Evolutionary conservation across 2,113 vertebrate genomes (phyloP).

Genomic region (Tympanuchus pallidicinctus): DNA sequence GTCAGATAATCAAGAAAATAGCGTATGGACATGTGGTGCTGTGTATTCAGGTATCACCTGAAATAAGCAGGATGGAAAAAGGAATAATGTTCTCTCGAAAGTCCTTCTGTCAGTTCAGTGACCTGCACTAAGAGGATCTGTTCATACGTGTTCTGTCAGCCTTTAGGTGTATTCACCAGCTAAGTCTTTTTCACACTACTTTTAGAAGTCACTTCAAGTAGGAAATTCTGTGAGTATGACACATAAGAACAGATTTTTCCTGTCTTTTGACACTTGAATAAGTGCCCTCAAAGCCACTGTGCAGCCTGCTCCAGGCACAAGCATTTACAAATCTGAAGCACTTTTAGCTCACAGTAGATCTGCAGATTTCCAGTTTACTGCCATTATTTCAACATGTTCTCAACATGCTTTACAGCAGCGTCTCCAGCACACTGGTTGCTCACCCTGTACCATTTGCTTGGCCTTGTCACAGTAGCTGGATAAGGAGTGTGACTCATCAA

Average conservation of each 20-base stretch:
- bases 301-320: neutral
- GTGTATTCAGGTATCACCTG: neutral
- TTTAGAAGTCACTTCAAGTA: neutral
- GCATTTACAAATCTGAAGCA: neutral
- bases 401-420: neutral
- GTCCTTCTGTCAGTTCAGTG: neutral
- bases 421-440: neutral
- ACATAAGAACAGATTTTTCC: slow-evolving; percentile 5
- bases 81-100: neutral
- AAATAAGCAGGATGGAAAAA: neutral
- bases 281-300: neutral
- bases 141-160: neutral
- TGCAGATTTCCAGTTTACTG: neutral
- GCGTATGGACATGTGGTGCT: neutral
- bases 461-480: slow-evolving; percentile 28
- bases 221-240: neutral
- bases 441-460: slow-evolving; percentile 14
- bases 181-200: neutral
- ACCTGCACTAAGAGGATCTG: neutral
- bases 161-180: neutral
- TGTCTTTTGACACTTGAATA: neutral
- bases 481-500: neutral
- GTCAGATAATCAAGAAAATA: neutral
- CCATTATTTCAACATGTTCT: neutral
- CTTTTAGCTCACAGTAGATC: neutral